Evolutionary conservation across 2,113 vertebrate species (phyloP).

Genomic region (Rattus rattus): DNA sequence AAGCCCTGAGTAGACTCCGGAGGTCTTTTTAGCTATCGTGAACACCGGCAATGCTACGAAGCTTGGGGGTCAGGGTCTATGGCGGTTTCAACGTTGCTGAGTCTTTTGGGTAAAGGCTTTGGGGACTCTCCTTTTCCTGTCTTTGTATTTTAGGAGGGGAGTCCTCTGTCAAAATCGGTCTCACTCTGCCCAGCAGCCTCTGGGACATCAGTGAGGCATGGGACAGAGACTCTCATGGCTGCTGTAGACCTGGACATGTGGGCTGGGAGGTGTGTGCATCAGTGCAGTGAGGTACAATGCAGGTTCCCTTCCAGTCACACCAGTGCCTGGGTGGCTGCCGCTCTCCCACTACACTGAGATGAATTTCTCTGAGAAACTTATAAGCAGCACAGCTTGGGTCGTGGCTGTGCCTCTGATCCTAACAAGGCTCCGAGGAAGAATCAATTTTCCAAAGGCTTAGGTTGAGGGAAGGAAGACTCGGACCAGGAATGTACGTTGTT

Average conservation of each 20-base stretch:
- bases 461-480: not conserved
- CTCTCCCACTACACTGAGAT: not conserved
- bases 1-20: not conserved
- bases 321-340: not conserved
- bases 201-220: not conserved
- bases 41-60: not conserved
- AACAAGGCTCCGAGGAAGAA: not conserved
- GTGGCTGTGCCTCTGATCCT: not conserved
- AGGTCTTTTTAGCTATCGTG: too few relatives aligned
- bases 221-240: not conserved
- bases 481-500: not conserved
- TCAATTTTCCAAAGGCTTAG: not conserved
- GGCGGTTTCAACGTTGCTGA: not conserved
- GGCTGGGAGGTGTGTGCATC: not conserved
- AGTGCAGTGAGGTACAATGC: too few relatives aligned
- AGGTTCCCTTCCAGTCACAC: not conserved
- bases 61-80: not conserved
- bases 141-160: not conserved
- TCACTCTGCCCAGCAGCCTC: not conserved
- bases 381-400: not conserved
- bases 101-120: not conserved
- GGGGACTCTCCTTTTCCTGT: not conserved
- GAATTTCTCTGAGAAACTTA: not conserved
- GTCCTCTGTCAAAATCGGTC: not conserved
- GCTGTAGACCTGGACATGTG: not conserved